Evolutionary conservation across 2,113 vertebrate genomes (phyloP).

Genomic region (Menura novaehollandiae): DNA sequence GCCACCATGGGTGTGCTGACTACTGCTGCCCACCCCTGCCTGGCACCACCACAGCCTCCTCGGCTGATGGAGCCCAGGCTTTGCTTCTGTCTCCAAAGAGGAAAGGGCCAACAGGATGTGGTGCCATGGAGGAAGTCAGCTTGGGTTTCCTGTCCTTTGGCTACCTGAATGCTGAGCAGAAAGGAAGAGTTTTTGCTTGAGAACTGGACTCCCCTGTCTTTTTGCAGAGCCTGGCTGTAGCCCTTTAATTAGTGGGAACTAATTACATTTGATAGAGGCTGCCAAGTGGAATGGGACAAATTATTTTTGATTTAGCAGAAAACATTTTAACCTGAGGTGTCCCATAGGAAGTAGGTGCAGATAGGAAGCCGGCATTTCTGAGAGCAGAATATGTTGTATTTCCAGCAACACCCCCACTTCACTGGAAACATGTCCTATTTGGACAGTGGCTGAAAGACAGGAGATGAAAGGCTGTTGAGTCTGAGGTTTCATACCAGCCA

Average conservation of each 20-base stretch:
- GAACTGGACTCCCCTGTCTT: not conserved
- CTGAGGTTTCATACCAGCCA: not conserved
- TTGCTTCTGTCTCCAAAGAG: not conserved
- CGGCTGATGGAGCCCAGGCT: not conserved
- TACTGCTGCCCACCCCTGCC: not conserved
- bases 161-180: not conserved
- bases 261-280: not conserved
- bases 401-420: not conserved
- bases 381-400: not conserved
- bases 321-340: not conserved
- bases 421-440: not conserved
- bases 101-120: accelerated
- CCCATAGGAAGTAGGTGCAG: not conserved
- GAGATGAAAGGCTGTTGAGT: not conserved
- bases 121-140: not conserved
- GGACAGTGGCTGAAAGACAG: not conserved
- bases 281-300: not conserved
- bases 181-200: not conserved
- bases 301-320: constrained; percentile 2
- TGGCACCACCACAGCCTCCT: not conserved
- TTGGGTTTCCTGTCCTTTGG: not conserved
- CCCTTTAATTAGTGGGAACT: constrained; percentile 10
- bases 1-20: accelerated
- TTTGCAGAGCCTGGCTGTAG: not conserved
- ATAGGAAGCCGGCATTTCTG: not conserved